These are phyloP conservation scores for Drosophila sucinea DNA, from an alignment of 1,140 invertebrate genomes.

Conservation along the genomic window DNA sequence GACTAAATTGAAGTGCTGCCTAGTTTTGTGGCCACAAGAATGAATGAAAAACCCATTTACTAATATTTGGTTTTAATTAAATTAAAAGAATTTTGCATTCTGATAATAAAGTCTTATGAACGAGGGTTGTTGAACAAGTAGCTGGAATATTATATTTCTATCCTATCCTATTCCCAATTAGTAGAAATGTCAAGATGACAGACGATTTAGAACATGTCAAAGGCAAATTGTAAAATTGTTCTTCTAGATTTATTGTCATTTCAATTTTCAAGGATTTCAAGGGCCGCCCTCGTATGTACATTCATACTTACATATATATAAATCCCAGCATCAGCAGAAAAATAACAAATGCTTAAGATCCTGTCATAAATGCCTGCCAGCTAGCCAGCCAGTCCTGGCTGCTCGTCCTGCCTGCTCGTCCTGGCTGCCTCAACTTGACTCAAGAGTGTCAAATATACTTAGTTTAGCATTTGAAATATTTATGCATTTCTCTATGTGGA, in stretches of 20 bases:
- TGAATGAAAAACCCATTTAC: not conserved
- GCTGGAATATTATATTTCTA: not conserved
- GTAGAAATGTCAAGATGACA: conserved; percentile 2
- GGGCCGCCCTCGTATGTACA: not conserved
- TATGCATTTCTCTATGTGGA: conserved; percentile 65
- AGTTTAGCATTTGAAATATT: conserved; percentile 70
- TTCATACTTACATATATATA: not conserved
- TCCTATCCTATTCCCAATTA: conserved; percentile 3
- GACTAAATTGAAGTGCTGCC: not conserved
- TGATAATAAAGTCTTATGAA: not conserved
- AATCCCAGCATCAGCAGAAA: conserved; percentile 8
- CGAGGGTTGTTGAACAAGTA: not conserved
- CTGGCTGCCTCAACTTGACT: conserved; percentile 2
- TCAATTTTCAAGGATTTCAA: not conserved
- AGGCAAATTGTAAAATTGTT: not conserved
- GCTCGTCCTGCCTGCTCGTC: not conserved
- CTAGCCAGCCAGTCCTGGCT: not conserved
- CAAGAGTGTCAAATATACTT: conserved; percentile 28
- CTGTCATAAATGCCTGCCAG: conserved; percentile 10
- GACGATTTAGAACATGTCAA: not conserved
- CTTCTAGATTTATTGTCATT: not conserved
- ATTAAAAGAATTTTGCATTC: conserved; percentile 12
- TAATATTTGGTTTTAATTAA: conserved; percentile 12
- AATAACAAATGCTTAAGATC: conserved; percentile 12
- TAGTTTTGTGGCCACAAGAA: not conserved